Evolutionary conservation across 2,113 vertebrate species (phyloP).

Genomic region (Epinephelus cyanopodus): DNA sequence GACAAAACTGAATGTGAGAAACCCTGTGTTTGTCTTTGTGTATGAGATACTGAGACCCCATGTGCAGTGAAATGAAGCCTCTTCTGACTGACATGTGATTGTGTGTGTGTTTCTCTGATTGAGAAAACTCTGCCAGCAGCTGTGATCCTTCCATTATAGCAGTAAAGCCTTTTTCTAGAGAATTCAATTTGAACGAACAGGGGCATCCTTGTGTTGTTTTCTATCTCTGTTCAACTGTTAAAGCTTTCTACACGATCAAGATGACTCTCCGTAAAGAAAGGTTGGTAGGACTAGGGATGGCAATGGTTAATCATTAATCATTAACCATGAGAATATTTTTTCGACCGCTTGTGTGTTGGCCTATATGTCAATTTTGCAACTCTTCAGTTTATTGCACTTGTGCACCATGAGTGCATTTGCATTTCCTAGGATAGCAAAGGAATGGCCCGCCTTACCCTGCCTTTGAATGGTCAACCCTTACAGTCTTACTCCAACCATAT

Average conservation of each 20-base stretch:
- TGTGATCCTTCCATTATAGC: background rate
- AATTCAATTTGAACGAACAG: background rate
- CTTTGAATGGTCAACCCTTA: too few relatives aligned
- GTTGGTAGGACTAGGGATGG: background rate
- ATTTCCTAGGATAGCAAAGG: too few relatives aligned
- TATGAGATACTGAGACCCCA: conserved; percentile 29
- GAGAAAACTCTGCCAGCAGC: background rate
- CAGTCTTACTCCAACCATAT: too few relatives aligned
- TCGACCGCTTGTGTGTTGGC: too few relatives aligned
- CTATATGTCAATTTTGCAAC: too few relatives aligned
- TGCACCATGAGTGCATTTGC: too few relatives aligned
- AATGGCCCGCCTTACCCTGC: too few relatives aligned
- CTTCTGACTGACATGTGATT: conserved; percentile 11
- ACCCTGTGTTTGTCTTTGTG: conserved; percentile 28
- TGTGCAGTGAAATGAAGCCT: conserved; percentile 25
- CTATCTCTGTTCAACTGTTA: background rate
- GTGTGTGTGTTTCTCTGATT: background rate
- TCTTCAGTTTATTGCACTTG: too few relatives aligned
- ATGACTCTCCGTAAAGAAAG: background rate
- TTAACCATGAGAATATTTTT: too few relatives aligned
- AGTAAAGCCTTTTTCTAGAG: background rate
- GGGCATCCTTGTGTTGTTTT: background rate
- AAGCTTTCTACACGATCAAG: conserved; percentile 1
- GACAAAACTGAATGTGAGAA: conserved; percentile 23
- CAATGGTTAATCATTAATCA: too few relatives aligned